Conservation (phyloP, 1,140 invertebrate genomes). For the Cyrtorhinus lividipennis region DNA sequence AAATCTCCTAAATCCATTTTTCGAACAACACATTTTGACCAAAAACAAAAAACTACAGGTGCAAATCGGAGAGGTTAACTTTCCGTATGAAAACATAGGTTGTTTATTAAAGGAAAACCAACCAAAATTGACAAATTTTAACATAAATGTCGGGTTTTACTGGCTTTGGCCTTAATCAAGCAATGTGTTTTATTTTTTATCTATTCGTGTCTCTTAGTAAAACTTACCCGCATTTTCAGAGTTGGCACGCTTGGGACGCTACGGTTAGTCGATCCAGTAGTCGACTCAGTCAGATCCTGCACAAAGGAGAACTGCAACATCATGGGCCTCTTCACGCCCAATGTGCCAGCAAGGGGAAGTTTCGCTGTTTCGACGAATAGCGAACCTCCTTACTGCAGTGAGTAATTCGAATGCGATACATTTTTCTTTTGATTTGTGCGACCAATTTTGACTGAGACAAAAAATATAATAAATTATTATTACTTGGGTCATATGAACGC, state of each 20-base stretch:
- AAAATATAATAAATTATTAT: not conserved
- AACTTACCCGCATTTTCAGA: no score
- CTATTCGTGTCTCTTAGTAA: no score
- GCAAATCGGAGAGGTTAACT: no score
- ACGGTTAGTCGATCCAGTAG: conserved; percentile 11
- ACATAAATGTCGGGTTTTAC: no score
- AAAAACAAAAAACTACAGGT: no score
- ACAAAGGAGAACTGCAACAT: conserved; percentile 19
- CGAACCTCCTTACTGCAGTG: conserved; percentile 22
- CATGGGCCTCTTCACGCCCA: conserved; percentile 18
- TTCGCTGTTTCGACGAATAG: conserved; percentile 18
- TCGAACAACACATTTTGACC: no score
- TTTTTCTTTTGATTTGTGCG: not conserved
- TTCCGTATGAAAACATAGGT: no score
- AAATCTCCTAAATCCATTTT: no score
- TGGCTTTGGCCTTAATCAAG: no score
- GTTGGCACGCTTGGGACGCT: conserved; percentile 17
- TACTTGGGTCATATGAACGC: not conserved
- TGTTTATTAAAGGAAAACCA: no score
- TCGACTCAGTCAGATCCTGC: conserved; percentile 17
- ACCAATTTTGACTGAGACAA: not conserved
- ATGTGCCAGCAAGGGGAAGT: conserved; percentile 20
- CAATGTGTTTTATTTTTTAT: no score
- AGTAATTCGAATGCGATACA: not conserved
- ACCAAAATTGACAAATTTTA: no score